A percentile compares a stretch with the other conserved stretches of the same genome.
Evolutionary conservation across 1,140 invertebrate genomes (phyloP).

Genomic region (Tenebrio molitor): DNA sequence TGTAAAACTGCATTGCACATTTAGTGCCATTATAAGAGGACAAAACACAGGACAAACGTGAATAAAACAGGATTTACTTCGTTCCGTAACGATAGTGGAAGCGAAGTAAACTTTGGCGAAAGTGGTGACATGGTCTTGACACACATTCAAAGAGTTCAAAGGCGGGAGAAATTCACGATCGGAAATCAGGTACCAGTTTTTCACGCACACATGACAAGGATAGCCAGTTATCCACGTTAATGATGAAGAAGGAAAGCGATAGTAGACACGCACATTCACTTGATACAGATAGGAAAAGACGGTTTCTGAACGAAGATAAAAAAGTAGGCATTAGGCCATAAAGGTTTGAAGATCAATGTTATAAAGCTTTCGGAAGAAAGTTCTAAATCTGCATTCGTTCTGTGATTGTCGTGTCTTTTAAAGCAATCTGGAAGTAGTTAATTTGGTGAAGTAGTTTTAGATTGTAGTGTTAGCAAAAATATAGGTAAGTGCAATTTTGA

Average conservation of each 20-base stretch:
- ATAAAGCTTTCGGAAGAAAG: not conserved
- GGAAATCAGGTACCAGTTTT: slow-evolving; percentile 25
- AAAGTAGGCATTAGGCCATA: not conserved
- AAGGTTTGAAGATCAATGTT: not conserved
- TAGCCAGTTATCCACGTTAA: too few species aligned
- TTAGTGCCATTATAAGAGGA: too few species aligned
- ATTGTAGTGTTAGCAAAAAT: too few species aligned
- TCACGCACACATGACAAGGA: too few species aligned
- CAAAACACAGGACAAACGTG: too few species aligned
- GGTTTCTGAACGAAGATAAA: too few species aligned
- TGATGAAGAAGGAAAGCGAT: not conserved
- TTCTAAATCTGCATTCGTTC: too few species aligned
- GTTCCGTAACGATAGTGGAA: not conserved
- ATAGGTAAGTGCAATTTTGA: too few species aligned
- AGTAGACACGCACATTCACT: slow-evolving; percentile 12
- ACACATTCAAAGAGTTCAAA: slow-evolving; percentile 18
- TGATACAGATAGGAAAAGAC: not conserved
- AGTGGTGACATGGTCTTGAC: slow-evolving; percentile 34
- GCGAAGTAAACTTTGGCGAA: slow-evolving; percentile 29
- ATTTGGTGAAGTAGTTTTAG: too few species aligned
- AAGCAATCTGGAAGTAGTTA: too few species aligned
- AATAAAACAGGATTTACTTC: too few species aligned
- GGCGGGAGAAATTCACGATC: slow-evolving; percentile 36
- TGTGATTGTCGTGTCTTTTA: not conserved
- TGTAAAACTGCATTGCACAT: too few species aligned